Evolutionary conservation across 2,113 vertebrate genomes (phyloP), one percentile per base, ranked within the genome.

Genomic region (Nibea albiflora): DNA sequence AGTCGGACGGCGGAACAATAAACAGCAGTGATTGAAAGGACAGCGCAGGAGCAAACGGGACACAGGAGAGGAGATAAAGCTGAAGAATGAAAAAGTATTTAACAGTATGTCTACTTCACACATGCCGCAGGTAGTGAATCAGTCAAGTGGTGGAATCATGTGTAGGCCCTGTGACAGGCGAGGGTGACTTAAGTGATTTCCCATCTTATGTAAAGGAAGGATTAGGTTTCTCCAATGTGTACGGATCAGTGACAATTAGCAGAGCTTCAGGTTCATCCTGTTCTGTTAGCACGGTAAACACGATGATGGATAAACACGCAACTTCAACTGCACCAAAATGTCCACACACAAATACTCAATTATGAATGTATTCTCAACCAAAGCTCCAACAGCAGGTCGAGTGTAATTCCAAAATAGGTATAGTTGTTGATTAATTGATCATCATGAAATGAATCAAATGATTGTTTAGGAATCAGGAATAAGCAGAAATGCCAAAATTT

Each of bases 201-300:
- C 31, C 4, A 11, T 63, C 53, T 86, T 80, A 85, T 89, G 81
- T 67, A 80, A 87, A 89, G 42, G 52, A 11, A 28, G 72, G 74
- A 80, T 88, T 76, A 42, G 0, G 54, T 92, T 91, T 85, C 84
- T 57, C 47, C 64, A 52, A 46, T 2, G 77, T 67, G 58, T 26
- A 47, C 60, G 58, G 71, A 78, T 86, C 79, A 46, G 57, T 72
- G 58, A 73, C 62, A 24, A 72, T 73, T 66, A 85, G 28, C 75
- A 22, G 58, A 73, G 65, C 60, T 42, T 74, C 68, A 60, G 52
- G 31, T 68, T 74, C 58, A 26, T 76, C 65, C 58, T 75, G 81
- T 28, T 81, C 57, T 52, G 66, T 74, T 24, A 14, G 19, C 53
- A 19, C 9, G 0, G 22, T 31, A 60, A 74, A 77, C 76, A 72